These are phyloP conservation scores for Leptonema lineaticorne DNA, from an alignment of 1,140 invertebrate genomes.

Conservation along the genomic window DNA sequence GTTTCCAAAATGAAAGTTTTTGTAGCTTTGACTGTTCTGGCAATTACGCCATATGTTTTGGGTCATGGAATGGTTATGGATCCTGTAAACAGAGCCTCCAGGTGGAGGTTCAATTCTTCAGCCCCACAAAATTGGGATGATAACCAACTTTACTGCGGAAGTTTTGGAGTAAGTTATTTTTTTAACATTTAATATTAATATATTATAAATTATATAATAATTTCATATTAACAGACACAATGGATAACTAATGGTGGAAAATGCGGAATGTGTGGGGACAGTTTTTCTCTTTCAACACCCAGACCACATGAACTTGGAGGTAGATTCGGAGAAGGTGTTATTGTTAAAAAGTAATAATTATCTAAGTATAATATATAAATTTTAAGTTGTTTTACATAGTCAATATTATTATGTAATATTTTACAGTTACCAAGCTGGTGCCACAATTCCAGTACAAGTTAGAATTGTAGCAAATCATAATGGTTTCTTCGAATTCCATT, in stretches of 20 bases:
- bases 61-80: slow-evolving; percentile 71
- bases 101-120: slow-evolving; percentile 63
- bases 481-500: slow-evolving; percentile 55
- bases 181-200: not conserved
- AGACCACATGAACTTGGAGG: slow-evolving; percentile 63
- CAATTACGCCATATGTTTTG: not conserved
- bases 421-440: slow-evolving; percentile 43
- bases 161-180: slow-evolving; percentile 50
- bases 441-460: slow-evolving; percentile 45
- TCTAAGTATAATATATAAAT: no score
- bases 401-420: slow-evolving; percentile 16
- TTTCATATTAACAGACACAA: slow-evolving; percentile 45
- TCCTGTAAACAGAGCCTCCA: slow-evolving; percentile 65
- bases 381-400: no score
- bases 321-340: slow-evolving; percentile 58
- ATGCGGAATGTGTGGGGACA: slow-evolving; percentile 64
- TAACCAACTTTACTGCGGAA: slow-evolving; percentile 69
- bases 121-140: slow-evolving; percentile 65
- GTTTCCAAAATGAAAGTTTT: not conserved
- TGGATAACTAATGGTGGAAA: slow-evolving; percentile 55
- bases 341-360: slow-evolving; percentile 48
- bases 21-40: not conserved
- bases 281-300: slow-evolving; percentile 53
- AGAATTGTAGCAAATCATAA: slow-evolving; percentile 53
- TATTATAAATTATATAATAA: not conserved